Percentiles rank a stretch among this genome's conserved stretches.
These are phyloP conservation scores for Chaitophorus viminalis DNA, from an alignment of 2,888 invertebrate genomes.

Conservation along the genomic window DNA sequence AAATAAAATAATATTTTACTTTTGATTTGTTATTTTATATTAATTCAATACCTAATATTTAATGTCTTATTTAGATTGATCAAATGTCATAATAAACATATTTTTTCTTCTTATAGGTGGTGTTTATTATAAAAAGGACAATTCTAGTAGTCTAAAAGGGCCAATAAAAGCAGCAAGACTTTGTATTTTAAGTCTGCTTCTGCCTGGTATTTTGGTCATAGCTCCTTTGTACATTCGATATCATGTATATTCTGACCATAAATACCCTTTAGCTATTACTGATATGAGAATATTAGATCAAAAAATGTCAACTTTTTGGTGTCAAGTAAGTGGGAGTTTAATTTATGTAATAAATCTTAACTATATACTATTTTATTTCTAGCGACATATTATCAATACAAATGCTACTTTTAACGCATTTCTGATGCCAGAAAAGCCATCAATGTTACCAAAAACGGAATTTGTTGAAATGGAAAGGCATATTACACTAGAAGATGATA, in stretches of 20 bases:
- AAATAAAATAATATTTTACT: no score
- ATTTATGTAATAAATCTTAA: not conserved
- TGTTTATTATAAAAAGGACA: slow-evolving; percentile 58
- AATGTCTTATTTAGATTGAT: not conserved
- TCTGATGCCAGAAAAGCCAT: slow-evolving; percentile 74
- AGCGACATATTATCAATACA: slow-evolving; percentile 77
- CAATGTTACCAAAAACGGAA: slow-evolving; percentile 71
- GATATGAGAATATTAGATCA: slow-evolving; percentile 81
- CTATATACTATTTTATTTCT: slow-evolving; percentile 56
- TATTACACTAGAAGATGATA: slow-evolving; percentile 78
- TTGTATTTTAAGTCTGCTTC: slow-evolving; percentile 73
- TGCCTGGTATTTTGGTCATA: slow-evolving; percentile 76
- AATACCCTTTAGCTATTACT: slow-evolving; percentile 79
- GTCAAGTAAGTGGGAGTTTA: slow-evolving; percentile 72
- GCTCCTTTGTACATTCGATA: slow-evolving; percentile 78
- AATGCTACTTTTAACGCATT: slow-evolving; percentile 83
- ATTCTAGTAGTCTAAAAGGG: slow-evolving; percentile 63
- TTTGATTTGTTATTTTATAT: not conserved
- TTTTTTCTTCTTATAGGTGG: slow-evolving; percentile 56
- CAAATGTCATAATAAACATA: not conserved
- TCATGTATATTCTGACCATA: slow-evolving; percentile 76
- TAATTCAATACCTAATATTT: not conserved
- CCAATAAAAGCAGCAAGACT: slow-evolving; percentile 73
- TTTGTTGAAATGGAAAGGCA: slow-evolving; percentile 78
- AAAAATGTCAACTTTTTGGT: slow-evolving; percentile 82